These are phyloP conservation scores for Malthinus flaveolus DNA, from an alignment of 2,888 invertebrate species.

Conservation along the genomic window DNA sequence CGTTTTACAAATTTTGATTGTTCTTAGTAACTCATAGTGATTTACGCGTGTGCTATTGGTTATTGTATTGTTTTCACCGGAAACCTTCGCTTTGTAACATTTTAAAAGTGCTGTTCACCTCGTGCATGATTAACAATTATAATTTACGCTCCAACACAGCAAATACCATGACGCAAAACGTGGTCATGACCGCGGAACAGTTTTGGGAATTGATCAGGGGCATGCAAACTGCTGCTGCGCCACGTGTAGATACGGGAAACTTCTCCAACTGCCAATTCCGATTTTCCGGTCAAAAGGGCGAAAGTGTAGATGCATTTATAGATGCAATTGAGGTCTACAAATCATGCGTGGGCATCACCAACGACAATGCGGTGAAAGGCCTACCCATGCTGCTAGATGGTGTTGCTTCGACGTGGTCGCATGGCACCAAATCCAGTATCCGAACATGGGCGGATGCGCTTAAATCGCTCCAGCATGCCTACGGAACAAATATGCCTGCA, in stretches of 20 bases:
- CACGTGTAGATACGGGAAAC: background rate
- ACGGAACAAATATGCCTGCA: background rate
- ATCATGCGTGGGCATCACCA: background rate
- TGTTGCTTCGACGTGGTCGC: conserved; percentile 7
- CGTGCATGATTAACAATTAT: too few relatives aligned
- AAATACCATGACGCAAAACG: too few relatives aligned
- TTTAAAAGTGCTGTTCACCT: too few relatives aligned
- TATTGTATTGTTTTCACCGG: too few relatives aligned
- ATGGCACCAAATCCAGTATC: background rate
- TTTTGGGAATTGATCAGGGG: too few relatives aligned
- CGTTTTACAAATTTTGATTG: too few relatives aligned
- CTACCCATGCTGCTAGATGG: conserved; percentile 5
- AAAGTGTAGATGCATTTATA: conserved; percentile 5
- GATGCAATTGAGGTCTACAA: conserved; percentile 1
- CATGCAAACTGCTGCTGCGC: background rate
- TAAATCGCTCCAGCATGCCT: background rate
- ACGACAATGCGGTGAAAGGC: conserved; percentile 3
- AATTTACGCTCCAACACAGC: too few relatives aligned
- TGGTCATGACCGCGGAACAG: too few relatives aligned
- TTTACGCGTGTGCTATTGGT: too few relatives aligned
- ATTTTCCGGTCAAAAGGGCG: background rate
- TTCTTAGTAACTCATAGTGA: too few relatives aligned
- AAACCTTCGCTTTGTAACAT: too few relatives aligned
- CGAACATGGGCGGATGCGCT: background rate
- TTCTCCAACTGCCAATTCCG: conserved; percentile 4